Evolutionary conservation across 1,140 invertebrate genomes (phyloP).

Genomic region (Chrysomallon squamiferum): DNA sequence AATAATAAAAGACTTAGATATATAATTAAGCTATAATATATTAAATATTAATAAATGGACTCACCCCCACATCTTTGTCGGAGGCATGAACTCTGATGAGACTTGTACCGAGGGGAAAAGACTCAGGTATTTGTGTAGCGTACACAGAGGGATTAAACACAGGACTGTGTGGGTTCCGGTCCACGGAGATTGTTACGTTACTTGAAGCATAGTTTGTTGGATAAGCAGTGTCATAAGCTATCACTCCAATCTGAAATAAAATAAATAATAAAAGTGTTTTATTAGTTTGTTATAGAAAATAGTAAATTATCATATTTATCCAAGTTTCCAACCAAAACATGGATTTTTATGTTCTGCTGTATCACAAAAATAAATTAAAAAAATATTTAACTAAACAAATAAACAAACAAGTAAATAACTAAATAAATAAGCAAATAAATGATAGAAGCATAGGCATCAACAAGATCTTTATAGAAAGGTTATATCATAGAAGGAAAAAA

Average conservation of each 20-base stretch:
- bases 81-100: constrained; percentile 34
- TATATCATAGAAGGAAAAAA: too few species aligned
- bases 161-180: constrained; percentile 75
- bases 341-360: too few species aligned
- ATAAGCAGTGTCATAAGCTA: constrained; percentile 86
- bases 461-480: too few species aligned
- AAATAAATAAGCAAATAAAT: too few species aligned
- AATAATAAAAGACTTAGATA: too few species aligned
- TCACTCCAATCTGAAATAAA: constrained; percentile 73
- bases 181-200: constrained; percentile 82
- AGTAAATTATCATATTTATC: neutral
- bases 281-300: neutral
- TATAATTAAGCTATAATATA: too few species aligned
- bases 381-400: too few species aligned
- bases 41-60: too few species aligned
- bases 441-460: too few species aligned
- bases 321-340: too few species aligned
- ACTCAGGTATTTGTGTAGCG: constrained; percentile 40
- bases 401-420: too few species aligned
- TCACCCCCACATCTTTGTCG: constrained; percentile 67
- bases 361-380: too few species aligned
- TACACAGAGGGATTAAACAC: constrained; percentile 24
- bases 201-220: constrained; percentile 82
- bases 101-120: constrained; percentile 30
- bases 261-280: constrained; percentile 3